phyloP scores from a whole-genome alignment of 2,113 vertebrate genomes.

The Psammodynastes pulverulentus region DNA sequence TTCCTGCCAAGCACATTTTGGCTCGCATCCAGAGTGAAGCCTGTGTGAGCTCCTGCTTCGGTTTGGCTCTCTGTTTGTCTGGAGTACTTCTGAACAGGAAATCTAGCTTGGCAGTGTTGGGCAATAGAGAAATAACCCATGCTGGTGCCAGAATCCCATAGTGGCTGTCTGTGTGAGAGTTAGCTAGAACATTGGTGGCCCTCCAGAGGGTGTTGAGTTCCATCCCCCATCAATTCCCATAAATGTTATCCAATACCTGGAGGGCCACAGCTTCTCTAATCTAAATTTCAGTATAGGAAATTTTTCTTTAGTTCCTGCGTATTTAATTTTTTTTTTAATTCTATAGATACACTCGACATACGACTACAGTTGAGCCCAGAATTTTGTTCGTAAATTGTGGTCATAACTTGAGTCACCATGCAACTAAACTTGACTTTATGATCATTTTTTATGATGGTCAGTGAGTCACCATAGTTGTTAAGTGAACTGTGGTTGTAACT shows the following conservation, averaged over 20 bases:
- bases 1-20: constrained; percentile 89
- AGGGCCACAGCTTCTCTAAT: background rate
- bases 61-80: constrained; percentile 20
- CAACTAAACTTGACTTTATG: background rate
- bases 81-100: constrained; percentile 1
- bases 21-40: constrained; percentile 88
- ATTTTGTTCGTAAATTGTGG: background rate
- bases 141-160: background rate
- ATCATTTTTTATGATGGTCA: background rate
- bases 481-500: background rate
- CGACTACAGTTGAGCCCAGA: background rate
- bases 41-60: constrained; percentile 77
- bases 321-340: background rate
- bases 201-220: background rate
- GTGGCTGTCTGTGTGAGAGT: background rate
- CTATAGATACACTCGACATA: background rate
- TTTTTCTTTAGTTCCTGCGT: background rate
- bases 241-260: background rate
- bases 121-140: background rate
- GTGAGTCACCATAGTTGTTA: background rate
- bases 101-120: background rate
- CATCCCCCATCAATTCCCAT: background rate
- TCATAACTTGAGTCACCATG: background rate
- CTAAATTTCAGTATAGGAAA: background rate
- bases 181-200: background rate